Evolutionary conservation across 1,140 invertebrate genomes (phyloP), one percentile per base, ranked within the genome.

Genomic region (Leguminivora glycinivorella): DNA sequence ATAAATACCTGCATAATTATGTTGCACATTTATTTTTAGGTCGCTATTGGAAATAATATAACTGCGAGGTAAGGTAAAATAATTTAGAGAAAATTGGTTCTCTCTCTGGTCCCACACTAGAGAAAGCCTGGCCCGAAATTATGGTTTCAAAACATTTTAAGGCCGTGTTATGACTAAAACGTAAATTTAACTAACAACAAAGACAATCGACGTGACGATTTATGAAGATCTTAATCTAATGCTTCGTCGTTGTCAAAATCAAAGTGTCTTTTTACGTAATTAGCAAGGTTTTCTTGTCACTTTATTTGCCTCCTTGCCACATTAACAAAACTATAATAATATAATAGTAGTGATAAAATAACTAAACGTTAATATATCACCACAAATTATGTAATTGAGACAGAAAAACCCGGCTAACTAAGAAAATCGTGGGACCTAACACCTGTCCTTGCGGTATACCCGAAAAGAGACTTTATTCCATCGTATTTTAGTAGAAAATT

Each of bases 361-460:
- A 52, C 17, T 52, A 43, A 14, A 52, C 47, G 17, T 5, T 22
- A 22, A 52, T 52, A 52, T 22, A 7, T 52, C 19, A 7, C 22
- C 6, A 52, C 2, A 52, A 4, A 6, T 52, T 52, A 52, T 52
- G 47, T 52, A 22, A 52, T 22, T 22, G 17, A 52, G 47, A 22
- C 47, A 52, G 47, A 52, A 52, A 22, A 52, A 52, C 47, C 47
- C 47, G 10, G n/a, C 19, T 22, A 52, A 22, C 47, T 52, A 52
- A 52, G 43, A 19, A 52, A 22, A 52, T 2, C 47, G 47, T 52
- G 47, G 17, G 19, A 52, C 17, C 47, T n/a, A 52, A 52, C 47
- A 52, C 47, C 47, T 52, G 47, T 22, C 19, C 47, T 22, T 22
- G 47, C 19, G 47, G n/a, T 7, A 52, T 6, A 52, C 5, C 10